Conservation (phyloP, 2,888 invertebrate genomes). For the Yponomeuta evonymella region DNA sequence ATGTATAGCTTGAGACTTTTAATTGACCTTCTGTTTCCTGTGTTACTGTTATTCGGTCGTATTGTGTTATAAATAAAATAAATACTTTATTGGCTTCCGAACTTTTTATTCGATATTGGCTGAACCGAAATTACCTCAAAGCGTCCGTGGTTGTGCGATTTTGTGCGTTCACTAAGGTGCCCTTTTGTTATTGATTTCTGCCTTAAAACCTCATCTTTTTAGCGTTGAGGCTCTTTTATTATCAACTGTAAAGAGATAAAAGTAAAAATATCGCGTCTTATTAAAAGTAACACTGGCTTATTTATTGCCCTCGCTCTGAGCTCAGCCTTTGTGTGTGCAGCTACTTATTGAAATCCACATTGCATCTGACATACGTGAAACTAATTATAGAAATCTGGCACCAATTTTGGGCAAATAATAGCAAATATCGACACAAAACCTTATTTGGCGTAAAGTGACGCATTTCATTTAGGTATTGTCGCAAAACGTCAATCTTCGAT, state of each 20-base stretch:
- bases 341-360: constrained; percentile 1
- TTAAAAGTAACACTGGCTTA: neutral
- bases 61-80: no score
- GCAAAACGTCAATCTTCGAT: neutral
- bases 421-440: neutral
- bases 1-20: no score
- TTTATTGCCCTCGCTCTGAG: neutral
- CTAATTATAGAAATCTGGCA: neutral
- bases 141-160: neutral
- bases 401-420: neutral
- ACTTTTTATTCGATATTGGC: no score
- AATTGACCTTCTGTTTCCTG: no score
- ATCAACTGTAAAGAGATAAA: constrained; percentile 3
- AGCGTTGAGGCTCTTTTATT: neutral
- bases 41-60: no score
- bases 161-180: neutral
- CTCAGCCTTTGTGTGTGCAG: neutral
- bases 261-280: neutral
- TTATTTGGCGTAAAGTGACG: neutral
- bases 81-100: no score
- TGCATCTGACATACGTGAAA: neutral
- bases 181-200: neutral
- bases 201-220: neutral
- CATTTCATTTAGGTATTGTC: neutral
- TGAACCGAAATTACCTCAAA: neutral